Base-by-base conservation (phyloP, 2,888 invertebrate genomes). In the Agriopis leucophaearia region DNA sequence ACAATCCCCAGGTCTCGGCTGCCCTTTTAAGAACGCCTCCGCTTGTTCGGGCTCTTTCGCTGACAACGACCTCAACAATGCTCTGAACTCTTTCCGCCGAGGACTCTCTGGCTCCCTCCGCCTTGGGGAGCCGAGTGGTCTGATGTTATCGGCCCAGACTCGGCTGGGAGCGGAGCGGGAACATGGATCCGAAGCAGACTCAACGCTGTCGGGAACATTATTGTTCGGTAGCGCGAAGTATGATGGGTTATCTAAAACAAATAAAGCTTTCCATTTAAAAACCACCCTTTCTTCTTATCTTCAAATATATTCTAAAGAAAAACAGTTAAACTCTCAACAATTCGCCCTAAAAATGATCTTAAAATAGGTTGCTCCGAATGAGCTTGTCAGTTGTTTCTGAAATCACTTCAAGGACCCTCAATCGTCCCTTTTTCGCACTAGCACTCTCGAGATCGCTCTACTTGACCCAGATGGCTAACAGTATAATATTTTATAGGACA, bases 191-290 rank as follows among this genome's bases (percentile, higher is more conserved):
- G 95, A 93, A 88, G 52, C 88, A 10, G 88, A 74, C 36, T 86
- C 87, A 35, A 82, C 82, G 74, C 81, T 85, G 66, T 91, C 90
- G 8, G 89, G 78, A 63, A 88, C 89, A 86, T 92, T 90, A 74
- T 92, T 94, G 81, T 95, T 94, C 74, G 95, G 94, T 79, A 96
- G 89, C 80, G 96, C 95, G 88, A 97, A 97, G 87, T 97, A 97
- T 72, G 96, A 96, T 54, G 97, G 97, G 88, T 97, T 97, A 91
- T 97, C 97, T 96, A 95, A 77, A 95, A 94, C 86, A 92, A 84
- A 78, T 38, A 38, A 72, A 42, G 60, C 47, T 6, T 60, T 50
- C 66, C 48, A 48, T 60, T 56, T 52, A 51, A 42, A 10, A 48
- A 16, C 16, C 6, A n/a, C 38, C 7, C 16, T 12, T 48, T 18